Conservation (phyloP, 2,888 invertebrate genomes). For the Cheilosia vernalis region DNA sequence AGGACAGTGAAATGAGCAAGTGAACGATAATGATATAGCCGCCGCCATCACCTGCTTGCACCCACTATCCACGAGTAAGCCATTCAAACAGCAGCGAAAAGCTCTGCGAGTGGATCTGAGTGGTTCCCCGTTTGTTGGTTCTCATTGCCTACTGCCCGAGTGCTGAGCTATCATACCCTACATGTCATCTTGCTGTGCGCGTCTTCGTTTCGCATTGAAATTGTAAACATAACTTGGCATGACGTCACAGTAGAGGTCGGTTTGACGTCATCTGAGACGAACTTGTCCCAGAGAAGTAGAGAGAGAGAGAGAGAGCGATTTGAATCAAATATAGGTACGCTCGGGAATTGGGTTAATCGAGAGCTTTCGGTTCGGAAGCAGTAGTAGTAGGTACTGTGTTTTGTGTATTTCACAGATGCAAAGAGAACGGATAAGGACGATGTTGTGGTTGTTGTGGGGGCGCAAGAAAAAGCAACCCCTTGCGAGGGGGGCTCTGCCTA, state of each 20-base stretch:
- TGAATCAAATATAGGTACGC: slow-evolving; percentile 10
- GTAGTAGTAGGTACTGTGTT: slow-evolving; percentile 1
- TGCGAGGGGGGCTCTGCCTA: slow-evolving; percentile 1
- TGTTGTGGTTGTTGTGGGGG: slow-evolving; percentile 28
- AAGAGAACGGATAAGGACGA: slow-evolving; percentile 11
- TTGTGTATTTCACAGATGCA: slow-evolving; percentile 9
- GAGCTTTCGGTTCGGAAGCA: slow-evolving; percentile 41
- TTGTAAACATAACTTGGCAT: slow-evolving; percentile 70
- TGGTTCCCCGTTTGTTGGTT: slow-evolving; percentile 37
- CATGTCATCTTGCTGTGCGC: neutral
- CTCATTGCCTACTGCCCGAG: slow-evolving; percentile 41
- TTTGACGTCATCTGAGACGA: slow-evolving; percentile 65
- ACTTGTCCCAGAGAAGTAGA: slow-evolving; percentile 3
- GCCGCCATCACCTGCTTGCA: neutral
- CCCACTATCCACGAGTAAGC: neutral
- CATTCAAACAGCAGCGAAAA: slow-evolving; percentile 19
- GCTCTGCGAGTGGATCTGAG: slow-evolving; percentile 26
- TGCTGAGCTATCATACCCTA: slow-evolving; percentile 45
- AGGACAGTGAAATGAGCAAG: slow-evolving; percentile 43
- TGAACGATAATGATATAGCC: slow-evolving; percentile 44
- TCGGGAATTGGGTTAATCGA: slow-evolving; percentile 67
- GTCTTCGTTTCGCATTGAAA: neutral
- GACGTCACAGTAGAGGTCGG: slow-evolving; percentile 59
- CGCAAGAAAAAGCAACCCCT: slow-evolving; percentile 7
- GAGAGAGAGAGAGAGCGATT: neutral